Percentiles rank a stretch among this genome's conserved stretches.
Evolutionary conservation across 2,797 vertebrate genomes (phyloP).

Genomic region (Mustela erminea): DNA sequence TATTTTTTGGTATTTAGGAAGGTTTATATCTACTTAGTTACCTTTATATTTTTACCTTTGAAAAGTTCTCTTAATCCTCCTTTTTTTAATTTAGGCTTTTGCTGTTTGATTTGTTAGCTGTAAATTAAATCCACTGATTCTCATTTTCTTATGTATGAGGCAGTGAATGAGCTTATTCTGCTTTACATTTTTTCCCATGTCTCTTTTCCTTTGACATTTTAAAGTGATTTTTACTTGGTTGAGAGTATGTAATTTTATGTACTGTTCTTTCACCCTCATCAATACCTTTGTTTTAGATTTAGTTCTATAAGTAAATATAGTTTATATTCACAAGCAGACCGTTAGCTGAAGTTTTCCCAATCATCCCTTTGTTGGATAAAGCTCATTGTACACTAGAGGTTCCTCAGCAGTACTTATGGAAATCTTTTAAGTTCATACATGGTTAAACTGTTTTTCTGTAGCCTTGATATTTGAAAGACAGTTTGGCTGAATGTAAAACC

Average conservation of each 20-base stretch:
- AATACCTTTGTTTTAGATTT: conserved; percentile 49
- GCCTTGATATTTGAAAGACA: conserved; percentile 10
- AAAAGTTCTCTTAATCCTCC: not conserved
- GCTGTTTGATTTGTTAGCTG: not conserved
- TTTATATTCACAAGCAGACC: not conserved
- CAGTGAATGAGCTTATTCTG: not conserved
- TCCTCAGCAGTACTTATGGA: not conserved
- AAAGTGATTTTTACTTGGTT: not conserved
- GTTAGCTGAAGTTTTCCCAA: not conserved
- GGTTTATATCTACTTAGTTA: not conserved
- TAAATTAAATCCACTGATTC: not conserved
- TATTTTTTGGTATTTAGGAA: not conserved
- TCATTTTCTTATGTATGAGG: not conserved
- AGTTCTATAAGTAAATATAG: conserved; percentile 29
- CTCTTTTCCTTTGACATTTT: conserved; percentile 10
- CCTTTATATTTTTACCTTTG: not conserved
- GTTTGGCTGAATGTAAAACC: conserved; percentile 37
- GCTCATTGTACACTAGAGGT: not conserved
- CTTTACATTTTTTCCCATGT: not conserved
- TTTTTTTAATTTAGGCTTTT: not conserved
- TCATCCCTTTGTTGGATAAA: not conserved
- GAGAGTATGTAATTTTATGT: not conserved
- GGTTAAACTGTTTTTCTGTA: not conserved
- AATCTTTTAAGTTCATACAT: conserved; percentile 24
- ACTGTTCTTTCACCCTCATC: not conserved